Evolutionary conservation across 1,140 invertebrate species (phyloP).

Genomic region (Pachypsylla venusta): DNA sequence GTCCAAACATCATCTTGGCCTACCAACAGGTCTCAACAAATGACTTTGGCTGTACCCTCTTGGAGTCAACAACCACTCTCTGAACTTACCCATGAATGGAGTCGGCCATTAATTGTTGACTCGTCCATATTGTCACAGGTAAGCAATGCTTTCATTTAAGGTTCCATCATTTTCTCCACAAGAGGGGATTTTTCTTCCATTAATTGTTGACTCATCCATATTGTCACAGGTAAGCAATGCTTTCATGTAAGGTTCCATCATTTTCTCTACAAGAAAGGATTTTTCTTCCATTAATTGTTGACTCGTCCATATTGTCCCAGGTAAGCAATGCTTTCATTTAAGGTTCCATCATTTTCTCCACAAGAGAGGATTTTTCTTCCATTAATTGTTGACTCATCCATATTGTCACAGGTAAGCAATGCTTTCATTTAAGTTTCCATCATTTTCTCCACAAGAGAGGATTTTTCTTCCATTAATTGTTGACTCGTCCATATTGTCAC

Average conservation of each 20-base stretch:
- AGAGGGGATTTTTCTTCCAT: too few relatives aligned
- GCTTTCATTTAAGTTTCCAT: too few relatives aligned
- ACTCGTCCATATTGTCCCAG: constrained; percentile 55
- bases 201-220: constrained; percentile 62
- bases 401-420: constrained; percentile 44
- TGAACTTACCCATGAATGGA: constrained; percentile 51
- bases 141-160: too few relatives aligned
- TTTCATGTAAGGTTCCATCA: too few relatives aligned
- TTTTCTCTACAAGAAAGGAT: too few relatives aligned
- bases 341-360: too few relatives aligned
- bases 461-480: too few relatives aligned
- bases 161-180: too few relatives aligned
- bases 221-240: constrained; percentile 44
- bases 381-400: constrained; percentile 60
- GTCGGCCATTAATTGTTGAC: constrained; percentile 62
- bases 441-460: too few relatives aligned
- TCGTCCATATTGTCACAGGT: constrained; percentile 54
- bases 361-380: too few relatives aligned
- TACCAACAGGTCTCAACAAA: constrained; percentile 55
- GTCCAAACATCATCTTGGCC: constrained; percentile 57
- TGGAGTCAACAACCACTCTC: constrained; percentile 64
- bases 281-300: constrained; percentile 66
- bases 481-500: too few relatives aligned
- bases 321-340: too few relatives aligned
- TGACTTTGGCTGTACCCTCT: constrained; percentile 63